A percentile compares a stretch with the other conserved stretches of the same genome.
Conservation (phyloP, 1,140 invertebrate species). For the Euwallacea similis region DNA sequence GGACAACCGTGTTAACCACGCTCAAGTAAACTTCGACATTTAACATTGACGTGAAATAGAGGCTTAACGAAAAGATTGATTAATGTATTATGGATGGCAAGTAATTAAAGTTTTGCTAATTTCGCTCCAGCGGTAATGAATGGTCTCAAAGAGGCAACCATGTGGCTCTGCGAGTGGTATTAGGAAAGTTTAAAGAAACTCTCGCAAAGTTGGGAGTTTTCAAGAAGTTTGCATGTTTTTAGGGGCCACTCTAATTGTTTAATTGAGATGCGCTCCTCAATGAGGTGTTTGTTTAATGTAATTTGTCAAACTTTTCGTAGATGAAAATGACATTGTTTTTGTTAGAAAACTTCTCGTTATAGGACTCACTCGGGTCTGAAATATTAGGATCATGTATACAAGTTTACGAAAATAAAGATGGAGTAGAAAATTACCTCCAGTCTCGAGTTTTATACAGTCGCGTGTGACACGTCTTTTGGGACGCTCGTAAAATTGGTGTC, state of each 20-base stretch:
- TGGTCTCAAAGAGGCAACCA: neutral
- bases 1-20: conserved; percentile 11
- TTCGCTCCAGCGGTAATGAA: conserved; percentile 2
- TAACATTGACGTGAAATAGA: conserved; percentile 13
- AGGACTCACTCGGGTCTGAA: conserved; percentile 3
- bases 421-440: conserved; percentile 29
- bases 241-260: neutral
- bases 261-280: neutral
- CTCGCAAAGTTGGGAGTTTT: conserved; percentile 1
- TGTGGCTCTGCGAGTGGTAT: neutral
- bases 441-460: conserved; percentile 16
- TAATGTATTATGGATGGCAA: conserved; percentile 12
- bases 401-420: conserved; percentile 26
- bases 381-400: conserved; percentile 10
- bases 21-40: conserved; percentile 16
- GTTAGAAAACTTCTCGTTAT: neutral
- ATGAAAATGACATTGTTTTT: too few relatives aligned
- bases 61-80: conserved; percentile 16
- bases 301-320: neutral
- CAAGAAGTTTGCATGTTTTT: conserved; percentile 2
- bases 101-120: conserved; percentile 16
- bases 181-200: conserved; percentile 7
- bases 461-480: conserved; percentile 25
- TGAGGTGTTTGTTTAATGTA: neutral
- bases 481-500: conserved; percentile 26